Evolutionary conservation across 2,113 vertebrate genomes (phyloP).

Genomic region (Uria aalge): DNA sequence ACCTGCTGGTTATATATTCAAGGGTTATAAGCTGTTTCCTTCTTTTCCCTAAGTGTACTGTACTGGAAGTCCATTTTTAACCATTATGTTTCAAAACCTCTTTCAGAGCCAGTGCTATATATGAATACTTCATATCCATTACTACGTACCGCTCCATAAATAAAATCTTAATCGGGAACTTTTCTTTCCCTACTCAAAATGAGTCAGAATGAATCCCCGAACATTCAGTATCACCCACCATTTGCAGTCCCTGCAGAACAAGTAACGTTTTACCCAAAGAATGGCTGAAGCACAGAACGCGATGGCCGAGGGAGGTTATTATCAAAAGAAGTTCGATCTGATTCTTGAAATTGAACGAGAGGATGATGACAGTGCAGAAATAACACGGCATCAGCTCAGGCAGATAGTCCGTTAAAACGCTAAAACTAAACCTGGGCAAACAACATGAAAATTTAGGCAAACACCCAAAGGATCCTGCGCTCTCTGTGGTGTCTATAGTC

Average conservation of each 20-base stretch:
- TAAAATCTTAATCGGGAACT: neutral
- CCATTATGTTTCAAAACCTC: neutral
- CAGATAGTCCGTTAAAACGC: neutral
- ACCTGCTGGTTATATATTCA: neutral
- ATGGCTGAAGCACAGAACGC: neutral
- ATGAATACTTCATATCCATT: neutral
- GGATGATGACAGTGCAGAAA: slow-evolving; percentile 41
- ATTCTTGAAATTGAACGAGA: neutral
- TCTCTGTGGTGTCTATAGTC: fast-evolving
- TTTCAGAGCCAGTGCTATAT: neutral
- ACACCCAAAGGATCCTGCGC: fast-evolving
- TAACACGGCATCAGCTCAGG: fast-evolving
- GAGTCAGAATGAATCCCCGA: neutral
- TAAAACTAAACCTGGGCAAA: neutral
- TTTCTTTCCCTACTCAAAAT: neutral
- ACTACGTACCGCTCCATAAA: neutral
- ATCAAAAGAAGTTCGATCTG: neutral
- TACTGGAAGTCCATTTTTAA: neutral
- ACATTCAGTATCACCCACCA: neutral
- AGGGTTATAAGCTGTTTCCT: neutral
- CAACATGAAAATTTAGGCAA: fast-evolving
- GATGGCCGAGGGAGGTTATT: neutral
- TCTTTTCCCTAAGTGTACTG: neutral
- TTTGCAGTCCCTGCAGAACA: neutral
- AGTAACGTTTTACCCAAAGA: neutral